Base-by-base conservation (phyloP, 2,888 invertebrate genomes). In the Drosophila melanosoma region DNA sequence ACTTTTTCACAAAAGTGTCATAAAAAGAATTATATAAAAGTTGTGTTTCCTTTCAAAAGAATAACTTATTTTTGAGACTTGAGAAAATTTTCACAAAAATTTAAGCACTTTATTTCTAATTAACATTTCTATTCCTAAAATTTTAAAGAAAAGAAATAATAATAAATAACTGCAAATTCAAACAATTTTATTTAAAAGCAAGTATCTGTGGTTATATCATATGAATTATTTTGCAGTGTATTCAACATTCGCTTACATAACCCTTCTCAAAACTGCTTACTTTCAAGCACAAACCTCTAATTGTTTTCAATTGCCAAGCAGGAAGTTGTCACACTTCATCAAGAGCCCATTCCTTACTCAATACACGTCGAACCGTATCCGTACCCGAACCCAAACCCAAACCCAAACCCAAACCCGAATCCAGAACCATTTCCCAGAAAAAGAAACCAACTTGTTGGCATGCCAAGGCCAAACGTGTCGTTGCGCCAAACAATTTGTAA, bases 401-500 rank as follows among this genome's bases (percentile, higher is more conserved):
- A 40, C n/a, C 54, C 15, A 29, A 20, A 40, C 17, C 54, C 53
- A 2, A 36, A 45, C 17, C 54, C 57, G 11, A 20, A 33, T 3
- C 42, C 15, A 5, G 8, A 49, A 52, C 23, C 29, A 52, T 76
- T 76, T 76, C 66, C 38, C 59, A 63, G 76, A 75, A 76, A 54
- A 51, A 69, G 61, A 71, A 62, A 76, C 45, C 61, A 26, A 35
- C 75, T 68, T 67, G 53, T 60, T 60, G 73, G 53, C 58, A 78
- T 64, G 49, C 73, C 48, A 83, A 75, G 74, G 76, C 64, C 72
- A 74, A 66, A 54, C 61, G 70, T 71, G 69, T 68, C 36, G 56
- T 45, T 69, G 87, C 73, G 74, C 72, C 85, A 76, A 82, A 85
- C 90, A 86, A 89, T 89, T 86, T 89, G 90, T 87, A 77, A 87